A percentile compares a stretch with the other conserved stretches of the same genome.
phyloP scores from a whole-genome alignment of 2,797 vertebrate genomes.

The Sebastiscus tertius region DNA sequence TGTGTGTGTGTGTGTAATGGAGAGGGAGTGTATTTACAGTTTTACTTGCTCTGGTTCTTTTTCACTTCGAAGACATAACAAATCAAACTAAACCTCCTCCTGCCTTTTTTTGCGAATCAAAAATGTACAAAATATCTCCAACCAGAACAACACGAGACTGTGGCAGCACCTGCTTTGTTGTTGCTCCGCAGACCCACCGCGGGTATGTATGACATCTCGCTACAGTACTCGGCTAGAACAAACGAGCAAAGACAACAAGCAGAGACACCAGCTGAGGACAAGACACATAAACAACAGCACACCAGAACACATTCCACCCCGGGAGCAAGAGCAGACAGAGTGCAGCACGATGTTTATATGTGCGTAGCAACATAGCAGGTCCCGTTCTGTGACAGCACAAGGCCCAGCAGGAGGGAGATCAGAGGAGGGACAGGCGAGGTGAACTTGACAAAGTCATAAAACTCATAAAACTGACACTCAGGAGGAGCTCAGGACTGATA shows the following conservation, averaged over 20 bases:
- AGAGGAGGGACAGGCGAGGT: conserved; percentile 57
- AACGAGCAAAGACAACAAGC: conserved; percentile 69
- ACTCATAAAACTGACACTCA: conserved; percentile 38
- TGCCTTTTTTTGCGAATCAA: background rate
- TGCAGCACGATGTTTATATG: conserved; percentile 8
- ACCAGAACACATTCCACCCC: conserved; percentile 51
- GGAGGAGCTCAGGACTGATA: conserved; percentile 6
- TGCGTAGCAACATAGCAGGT: conserved; percentile 7
- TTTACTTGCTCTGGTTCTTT: conserved; percentile 19
- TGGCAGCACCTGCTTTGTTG: conserved; percentile 56
- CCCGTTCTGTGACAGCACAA: conserved; percentile 43
- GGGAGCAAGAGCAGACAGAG: conserved; percentile 48
- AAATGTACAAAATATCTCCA: background rate
- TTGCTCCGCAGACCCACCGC: conserved; percentile 28
- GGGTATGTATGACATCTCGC: conserved; percentile 27
- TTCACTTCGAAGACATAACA: conserved; percentile 45
- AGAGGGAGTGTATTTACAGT: conserved; percentile 25
- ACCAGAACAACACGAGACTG: conserved; percentile 8
- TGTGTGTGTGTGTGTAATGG: background rate
- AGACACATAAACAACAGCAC: conserved; percentile 69
- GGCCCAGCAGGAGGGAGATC: conserved; percentile 52
- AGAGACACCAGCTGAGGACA: conserved; percentile 72
- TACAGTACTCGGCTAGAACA: conserved; percentile 39
- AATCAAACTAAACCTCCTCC: conserved; percentile 6
- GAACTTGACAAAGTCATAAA: conserved; percentile 74